phyloP scores from a whole-genome alignment of 2,888 invertebrate genomes.

The Spialia ferax region DNA sequence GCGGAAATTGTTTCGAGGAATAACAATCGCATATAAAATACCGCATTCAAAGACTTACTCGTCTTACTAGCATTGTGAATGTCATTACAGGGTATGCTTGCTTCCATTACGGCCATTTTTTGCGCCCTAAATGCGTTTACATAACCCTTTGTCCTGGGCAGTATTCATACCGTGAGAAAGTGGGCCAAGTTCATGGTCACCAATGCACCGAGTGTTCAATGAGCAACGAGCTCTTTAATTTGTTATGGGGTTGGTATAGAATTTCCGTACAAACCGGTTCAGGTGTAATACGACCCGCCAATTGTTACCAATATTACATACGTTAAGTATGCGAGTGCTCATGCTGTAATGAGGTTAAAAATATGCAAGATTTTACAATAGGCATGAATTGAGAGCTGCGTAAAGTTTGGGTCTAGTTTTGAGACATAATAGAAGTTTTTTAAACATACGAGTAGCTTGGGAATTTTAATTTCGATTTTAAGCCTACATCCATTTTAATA shows the following conservation, averaged over 20 bases:
- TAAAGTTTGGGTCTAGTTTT: neutral
- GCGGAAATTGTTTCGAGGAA: neutral
- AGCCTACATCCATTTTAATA: no score
- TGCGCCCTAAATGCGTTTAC: slow-evolving; percentile 59
- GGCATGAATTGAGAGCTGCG: neutral
- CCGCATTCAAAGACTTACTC: slow-evolving; percentile 3
- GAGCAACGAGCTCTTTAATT: slow-evolving; percentile 52
- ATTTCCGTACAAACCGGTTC: slow-evolving; percentile 55
- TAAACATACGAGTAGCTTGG: no score
- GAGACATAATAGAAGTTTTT: neutral
- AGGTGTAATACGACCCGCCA: slow-evolving; percentile 57
- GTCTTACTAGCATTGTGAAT: slow-evolving; percentile 3
- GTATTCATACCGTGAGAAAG: slow-evolving; percentile 74
- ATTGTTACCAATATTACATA: slow-evolving; percentile 37
- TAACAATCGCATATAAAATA: neutral
- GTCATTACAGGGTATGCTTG: slow-evolving; percentile 20
- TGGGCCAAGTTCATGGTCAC: slow-evolving; percentile 79
- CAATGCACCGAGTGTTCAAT: slow-evolving; percentile 59
- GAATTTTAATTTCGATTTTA: no score
- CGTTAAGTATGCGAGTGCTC: neutral
- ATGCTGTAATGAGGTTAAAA: neutral
- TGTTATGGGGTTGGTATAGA: slow-evolving; percentile 50
- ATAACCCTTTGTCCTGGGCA: slow-evolving; percentile 64
- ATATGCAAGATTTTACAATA: neutral
- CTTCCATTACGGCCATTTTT: slow-evolving; percentile 22